These are phyloP conservation scores for Urophycis tenuis DNA, from an alignment of 2,797 vertebrate species.

Conservation along the genomic window DNA sequence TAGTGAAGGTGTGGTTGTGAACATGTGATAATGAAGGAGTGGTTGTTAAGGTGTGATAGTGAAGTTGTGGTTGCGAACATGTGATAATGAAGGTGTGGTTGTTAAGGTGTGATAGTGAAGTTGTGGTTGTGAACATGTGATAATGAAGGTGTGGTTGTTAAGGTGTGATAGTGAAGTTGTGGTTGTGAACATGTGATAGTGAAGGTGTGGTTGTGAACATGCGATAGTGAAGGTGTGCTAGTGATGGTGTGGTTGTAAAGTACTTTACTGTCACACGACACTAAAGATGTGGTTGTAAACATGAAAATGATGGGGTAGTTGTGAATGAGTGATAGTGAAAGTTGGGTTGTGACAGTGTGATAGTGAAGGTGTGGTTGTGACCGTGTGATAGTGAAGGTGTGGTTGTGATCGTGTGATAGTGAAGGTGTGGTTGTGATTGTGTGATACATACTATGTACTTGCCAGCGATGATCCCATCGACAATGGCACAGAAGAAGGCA, in stretches of 20 bases:
- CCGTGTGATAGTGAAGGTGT: background rate
- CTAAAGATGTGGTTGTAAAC: background rate
- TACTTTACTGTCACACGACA: no score
- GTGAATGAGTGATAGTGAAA: background rate
- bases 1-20: background rate
- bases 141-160: constrained; percentile 34
- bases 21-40: background rate
- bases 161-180: background rate
- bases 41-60: background rate
- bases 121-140: background rate
- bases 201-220: background rate
- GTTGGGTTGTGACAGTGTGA: no score
- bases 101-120: constrained; percentile 9
- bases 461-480: constrained; percentile 88
- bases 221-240: background rate
- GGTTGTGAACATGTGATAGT: constrained; percentile 4
- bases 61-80: background rate
- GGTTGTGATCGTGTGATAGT: background rate
- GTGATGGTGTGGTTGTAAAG: background rate
- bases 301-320: background rate
- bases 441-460: constrained; percentile 85
- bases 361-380: constrained; percentile 29
- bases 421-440: background rate
- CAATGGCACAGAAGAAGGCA: constrained; percentile 86
- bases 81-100: background rate